These are phyloP conservation scores for Uromys caudimaculatus DNA, from an alignment of 2,797 vertebrate species.

Conservation along the genomic window DNA sequence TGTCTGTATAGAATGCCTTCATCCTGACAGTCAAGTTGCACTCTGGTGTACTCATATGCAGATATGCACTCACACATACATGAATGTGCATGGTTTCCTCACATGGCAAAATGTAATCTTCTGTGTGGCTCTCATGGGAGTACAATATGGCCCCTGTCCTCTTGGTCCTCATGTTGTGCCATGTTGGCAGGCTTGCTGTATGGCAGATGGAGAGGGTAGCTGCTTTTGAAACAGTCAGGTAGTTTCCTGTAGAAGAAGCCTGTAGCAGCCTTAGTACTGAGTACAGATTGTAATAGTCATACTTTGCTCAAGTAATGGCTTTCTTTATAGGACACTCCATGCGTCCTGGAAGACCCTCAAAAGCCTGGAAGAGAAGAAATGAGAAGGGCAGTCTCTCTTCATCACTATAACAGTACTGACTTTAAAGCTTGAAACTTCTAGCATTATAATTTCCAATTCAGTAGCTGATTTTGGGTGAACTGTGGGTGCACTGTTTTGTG, in stretches of 20 bases:
- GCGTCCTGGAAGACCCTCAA: neutral
- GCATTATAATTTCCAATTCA: constrained; percentile 3
- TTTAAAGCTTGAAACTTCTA: neutral
- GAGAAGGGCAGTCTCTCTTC: neutral
- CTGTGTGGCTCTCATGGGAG: neutral
- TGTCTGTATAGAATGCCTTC: neutral
- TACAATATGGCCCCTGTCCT: neutral
- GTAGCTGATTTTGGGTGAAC: neutral
- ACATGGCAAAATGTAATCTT: neutral
- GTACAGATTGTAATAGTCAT: neutral
- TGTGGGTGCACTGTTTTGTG: neutral
- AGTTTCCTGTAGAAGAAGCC: neutral
- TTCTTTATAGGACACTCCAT: neutral
- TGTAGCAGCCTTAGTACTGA: neutral
- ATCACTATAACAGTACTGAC: neutral
- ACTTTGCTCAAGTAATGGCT: neutral
- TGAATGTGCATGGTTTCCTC: neutral
- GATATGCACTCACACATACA: neutral
- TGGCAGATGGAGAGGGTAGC: neutral
- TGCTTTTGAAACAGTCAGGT: neutral
- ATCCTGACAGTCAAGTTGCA: neutral
- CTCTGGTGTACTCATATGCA: neutral
- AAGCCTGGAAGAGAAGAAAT: neutral
- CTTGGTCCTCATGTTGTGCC: neutral
- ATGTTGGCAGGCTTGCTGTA: neutral